phyloP scores from a whole-genome alignment of 2,113 vertebrate genomes.

The Ciconia stormi region DNA sequence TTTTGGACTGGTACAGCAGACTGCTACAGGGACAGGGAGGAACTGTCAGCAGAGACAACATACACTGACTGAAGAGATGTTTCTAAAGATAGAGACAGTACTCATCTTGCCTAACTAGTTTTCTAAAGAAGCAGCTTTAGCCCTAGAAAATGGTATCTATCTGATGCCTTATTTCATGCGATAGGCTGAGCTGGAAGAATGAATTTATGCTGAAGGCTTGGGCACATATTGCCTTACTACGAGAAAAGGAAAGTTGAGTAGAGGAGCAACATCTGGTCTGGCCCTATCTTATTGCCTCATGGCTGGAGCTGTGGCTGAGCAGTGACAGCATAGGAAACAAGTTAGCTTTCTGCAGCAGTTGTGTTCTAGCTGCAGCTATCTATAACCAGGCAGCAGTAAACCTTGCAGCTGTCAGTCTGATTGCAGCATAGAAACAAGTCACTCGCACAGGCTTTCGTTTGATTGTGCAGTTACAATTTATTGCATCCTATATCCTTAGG shows the following conservation, averaged over 20 bases:
- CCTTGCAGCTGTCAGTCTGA: background rate
- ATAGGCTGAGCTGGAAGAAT: background rate
- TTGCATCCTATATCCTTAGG: background rate
- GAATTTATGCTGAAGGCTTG: background rate
- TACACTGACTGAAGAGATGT: background rate
- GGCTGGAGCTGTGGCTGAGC: background rate
- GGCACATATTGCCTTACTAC: background rate
- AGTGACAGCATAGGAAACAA: background rate
- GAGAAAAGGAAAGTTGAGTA: background rate
- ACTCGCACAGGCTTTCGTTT: background rate
- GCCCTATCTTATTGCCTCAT: rapidly evolving
- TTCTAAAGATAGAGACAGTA: background rate
- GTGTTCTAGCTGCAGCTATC: background rate
- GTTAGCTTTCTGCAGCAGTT: background rate
- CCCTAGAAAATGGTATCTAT: background rate
- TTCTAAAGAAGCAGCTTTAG: background rate
- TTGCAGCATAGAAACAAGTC: background rate
- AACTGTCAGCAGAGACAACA: background rate
- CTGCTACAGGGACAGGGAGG: background rate
- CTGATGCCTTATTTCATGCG: background rate
- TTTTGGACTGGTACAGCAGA: background rate
- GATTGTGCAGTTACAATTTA: slow-evolving; percentile 41
- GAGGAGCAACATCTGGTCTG: background rate
- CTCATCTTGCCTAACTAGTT: background rate
- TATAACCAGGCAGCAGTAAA: background rate